phyloP scores from a whole-genome alignment of 2,888 invertebrate genomes.

The Dicranocentrus wangi region DNA sequence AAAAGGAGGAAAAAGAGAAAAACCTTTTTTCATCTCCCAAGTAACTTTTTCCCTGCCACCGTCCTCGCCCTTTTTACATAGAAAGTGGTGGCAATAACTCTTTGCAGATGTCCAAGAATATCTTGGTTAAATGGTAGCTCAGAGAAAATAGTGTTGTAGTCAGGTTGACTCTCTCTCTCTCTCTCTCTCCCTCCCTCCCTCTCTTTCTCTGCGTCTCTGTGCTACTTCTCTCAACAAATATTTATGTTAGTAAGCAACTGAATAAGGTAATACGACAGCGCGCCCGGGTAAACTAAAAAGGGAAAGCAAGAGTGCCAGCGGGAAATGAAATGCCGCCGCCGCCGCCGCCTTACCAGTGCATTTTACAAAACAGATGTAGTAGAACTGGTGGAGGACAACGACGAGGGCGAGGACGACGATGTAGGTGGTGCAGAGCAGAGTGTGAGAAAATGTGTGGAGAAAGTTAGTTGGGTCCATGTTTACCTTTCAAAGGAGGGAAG shows the following conservation, averaged over 20 bases:
- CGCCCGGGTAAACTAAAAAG: no score
- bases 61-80: not conserved
- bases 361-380: no score
- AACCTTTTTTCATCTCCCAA: not conserved
- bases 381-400: no score
- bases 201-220: not conserved
- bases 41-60: not conserved
- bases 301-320: slow-evolving; percentile 11
- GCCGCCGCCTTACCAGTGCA: no score
- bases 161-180: no score
- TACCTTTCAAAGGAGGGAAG: no score
- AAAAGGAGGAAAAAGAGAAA: not conserved
- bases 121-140: slow-evolving; percentile 21
- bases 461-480: not conserved
- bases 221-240: slow-evolving; percentile 39
- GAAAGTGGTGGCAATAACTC: slow-evolving; percentile 39
- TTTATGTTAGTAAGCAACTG: slow-evolving; percentile 34
- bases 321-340: slow-evolving; percentile 23
- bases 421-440: no score
- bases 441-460: not conserved
- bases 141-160: slow-evolving; percentile 6
- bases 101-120: slow-evolving; percentile 27
- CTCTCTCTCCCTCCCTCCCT: not conserved
- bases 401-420: no score
- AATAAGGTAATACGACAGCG: no score